Percentiles rank a stretch among this genome's conserved stretches.
Conservation (phyloP, 1,140 invertebrate species). For the Drosophila sulfurigaster region DNA sequence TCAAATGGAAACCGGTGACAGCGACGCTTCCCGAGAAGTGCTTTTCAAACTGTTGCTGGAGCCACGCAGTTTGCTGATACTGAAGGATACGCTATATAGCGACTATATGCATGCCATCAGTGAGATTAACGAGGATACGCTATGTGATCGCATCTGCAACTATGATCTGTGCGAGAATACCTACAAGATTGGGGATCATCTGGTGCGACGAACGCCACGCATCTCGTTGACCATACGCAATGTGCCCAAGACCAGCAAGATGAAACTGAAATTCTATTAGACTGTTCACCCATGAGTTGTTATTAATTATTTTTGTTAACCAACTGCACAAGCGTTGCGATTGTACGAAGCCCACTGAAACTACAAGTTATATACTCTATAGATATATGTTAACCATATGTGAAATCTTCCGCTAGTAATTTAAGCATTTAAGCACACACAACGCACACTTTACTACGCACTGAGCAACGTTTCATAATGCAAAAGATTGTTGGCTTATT, state of each 20-base stretch:
- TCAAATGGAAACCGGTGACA: conserved; percentile 15
- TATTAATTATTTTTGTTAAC: conserved; percentile 47
- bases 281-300: conserved; percentile 40
- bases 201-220: conserved; percentile 89
- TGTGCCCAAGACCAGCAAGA: conserved; percentile 95
- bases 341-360: conserved; percentile 56
- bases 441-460: conserved; percentile 1
- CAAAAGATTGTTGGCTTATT: conserved; percentile 23
- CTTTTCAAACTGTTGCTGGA: conserved; percentile 91
- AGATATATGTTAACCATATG: conserved; percentile 9
- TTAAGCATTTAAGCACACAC: conserved; percentile 58
- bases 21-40: conserved; percentile 39
- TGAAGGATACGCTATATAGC: conserved; percentile 93
- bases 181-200: conserved; percentile 86
- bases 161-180: conserved; percentile 87
- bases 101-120: conserved; percentile 96
- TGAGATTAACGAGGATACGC: conserved; percentile 89
- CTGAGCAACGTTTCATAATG: conserved; percentile 17
- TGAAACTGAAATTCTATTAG: conserved; percentile 87
- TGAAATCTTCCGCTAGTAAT: conserved; percentile 70
- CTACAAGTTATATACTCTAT: conserved; percentile 23
- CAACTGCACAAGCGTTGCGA: conserved; percentile 31
- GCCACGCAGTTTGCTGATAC: conserved; percentile 93
- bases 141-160: conserved; percentile 90
- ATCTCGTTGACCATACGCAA: conserved; percentile 97